Conservation (phyloP, 1,140 invertebrate species). For the Zaprionus tsacasi region DNA sequence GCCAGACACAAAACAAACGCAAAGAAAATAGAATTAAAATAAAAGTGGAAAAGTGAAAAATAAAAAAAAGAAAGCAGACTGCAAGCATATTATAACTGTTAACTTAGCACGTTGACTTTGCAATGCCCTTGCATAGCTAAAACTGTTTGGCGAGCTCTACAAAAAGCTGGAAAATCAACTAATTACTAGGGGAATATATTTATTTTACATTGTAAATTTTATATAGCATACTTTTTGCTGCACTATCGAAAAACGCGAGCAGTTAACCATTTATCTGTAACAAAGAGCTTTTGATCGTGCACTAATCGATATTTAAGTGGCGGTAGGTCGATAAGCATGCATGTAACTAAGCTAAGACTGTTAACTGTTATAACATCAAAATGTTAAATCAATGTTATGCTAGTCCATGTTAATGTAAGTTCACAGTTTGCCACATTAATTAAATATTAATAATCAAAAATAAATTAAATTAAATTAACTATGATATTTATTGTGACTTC, state of each 20-base stretch:
- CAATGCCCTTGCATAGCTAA: background rate
- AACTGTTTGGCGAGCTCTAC: background rate
- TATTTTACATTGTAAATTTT: background rate
- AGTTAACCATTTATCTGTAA: background rate
- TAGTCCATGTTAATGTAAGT: background rate
- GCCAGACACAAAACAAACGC: constrained; percentile 45
- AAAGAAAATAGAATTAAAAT: constrained; percentile 17
- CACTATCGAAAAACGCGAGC: background rate
- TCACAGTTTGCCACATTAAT: background rate
- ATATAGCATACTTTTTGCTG: background rate
- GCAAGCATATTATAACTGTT: background rate
- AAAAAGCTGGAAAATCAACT: background rate
- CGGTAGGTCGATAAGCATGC: background rate
- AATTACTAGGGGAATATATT: background rate
- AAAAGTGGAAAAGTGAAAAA: background rate
- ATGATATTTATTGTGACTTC: too few relatives aligned
- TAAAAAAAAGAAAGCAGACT: background rate
- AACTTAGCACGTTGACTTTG: background rate
- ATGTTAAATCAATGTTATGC: background rate
- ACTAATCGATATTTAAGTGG: background rate
- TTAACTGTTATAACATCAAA: background rate
- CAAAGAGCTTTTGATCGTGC: background rate
- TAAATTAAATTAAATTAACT: background rate
- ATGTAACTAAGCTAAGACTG: background rate
- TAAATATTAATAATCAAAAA: background rate